Conservation (phyloP, 2,113 vertebrate genomes). For the Collichthys lucidus region DNA sequence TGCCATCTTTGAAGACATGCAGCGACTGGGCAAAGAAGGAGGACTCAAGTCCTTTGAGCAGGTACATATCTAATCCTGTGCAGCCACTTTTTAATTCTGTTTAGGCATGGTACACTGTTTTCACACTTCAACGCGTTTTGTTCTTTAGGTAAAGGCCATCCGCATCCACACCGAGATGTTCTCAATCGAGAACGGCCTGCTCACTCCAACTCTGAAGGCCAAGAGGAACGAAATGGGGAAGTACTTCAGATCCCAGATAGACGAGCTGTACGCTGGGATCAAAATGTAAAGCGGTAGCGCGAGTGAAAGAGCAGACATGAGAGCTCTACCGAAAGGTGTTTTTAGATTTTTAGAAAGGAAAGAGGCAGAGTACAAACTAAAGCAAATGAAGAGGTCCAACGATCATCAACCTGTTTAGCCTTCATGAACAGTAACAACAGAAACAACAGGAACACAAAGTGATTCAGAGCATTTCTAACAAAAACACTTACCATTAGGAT, state of each 20-base stretch:
- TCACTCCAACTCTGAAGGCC: slow-evolving; percentile 95
- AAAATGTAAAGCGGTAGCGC: slow-evolving; percentile 78
- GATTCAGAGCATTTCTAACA: slow-evolving; percentile 17
- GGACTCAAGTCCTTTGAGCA: slow-evolving; percentile 97
- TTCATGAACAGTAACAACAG: background rate
- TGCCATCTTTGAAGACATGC: slow-evolving; percentile 88
- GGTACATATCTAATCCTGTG: slow-evolving; percentile 75
- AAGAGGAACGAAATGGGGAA: slow-evolving; percentile 90
- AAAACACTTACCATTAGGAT: background rate
- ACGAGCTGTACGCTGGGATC: slow-evolving; percentile 90
- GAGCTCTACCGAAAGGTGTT: background rate
- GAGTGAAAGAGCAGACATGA: background rate
- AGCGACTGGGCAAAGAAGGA: slow-evolving; percentile 88
- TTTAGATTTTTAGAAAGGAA: background rate
- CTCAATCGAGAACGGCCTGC: slow-evolving; percentile 90
- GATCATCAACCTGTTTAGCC: background rate
- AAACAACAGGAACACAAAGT: background rate
- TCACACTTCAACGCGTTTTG: slow-evolving; percentile 7
- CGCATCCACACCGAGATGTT: slow-evolving; percentile 88
- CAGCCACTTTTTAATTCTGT: background rate
- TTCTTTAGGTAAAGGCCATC: slow-evolving; percentile 90
- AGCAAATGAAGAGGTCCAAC: slow-evolving; percentile 2
- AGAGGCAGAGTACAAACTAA: background rate
- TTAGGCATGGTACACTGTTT: background rate
- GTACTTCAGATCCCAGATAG: slow-evolving; percentile 89